Evolutionary conservation across 1,140 invertebrate species (phyloP).

Genomic region (Limonius californicus): DNA sequence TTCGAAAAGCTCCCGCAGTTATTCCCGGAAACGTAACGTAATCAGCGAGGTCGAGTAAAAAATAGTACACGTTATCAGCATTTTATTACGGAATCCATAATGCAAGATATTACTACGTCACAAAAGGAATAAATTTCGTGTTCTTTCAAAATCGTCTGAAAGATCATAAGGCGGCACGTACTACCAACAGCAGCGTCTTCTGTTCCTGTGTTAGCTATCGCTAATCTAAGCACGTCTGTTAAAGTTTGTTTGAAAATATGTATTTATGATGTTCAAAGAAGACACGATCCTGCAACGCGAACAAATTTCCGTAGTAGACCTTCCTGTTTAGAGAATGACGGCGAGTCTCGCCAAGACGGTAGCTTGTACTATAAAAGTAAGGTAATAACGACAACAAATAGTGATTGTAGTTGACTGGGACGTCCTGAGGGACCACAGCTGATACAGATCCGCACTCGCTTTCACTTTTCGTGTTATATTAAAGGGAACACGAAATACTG

Average conservation of each 20-base stretch:
- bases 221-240: conserved; percentile 13
- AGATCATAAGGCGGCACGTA: conserved; percentile 5
- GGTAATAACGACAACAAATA: conserved; percentile 14
- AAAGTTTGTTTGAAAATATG: conserved; percentile 18
- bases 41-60: too few species aligned
- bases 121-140: not conserved
- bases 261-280: conserved; percentile 15
- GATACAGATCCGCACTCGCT: not conserved
- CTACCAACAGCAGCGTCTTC: not conserved
- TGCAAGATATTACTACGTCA: not conserved
- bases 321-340: not conserved
- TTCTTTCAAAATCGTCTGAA: not conserved
- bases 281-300: conserved; percentile 1
- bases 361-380: conserved; percentile 14
- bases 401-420: conserved; percentile 13
- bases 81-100: not conserved
- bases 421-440: not conserved
- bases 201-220: not conserved
- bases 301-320: conserved; percentile 11
- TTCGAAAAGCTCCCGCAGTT: too few species aligned
- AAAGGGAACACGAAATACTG: too few species aligned
- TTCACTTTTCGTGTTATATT: not conserved
- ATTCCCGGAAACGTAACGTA: too few species aligned
- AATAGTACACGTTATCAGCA: not conserved
- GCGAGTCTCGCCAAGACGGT: not conserved